Percentiles rank a stretch among this genome's conserved stretches.
Conservation (phyloP, 2,888 invertebrate species). For the Cataglyphis altisquamis region DNA sequence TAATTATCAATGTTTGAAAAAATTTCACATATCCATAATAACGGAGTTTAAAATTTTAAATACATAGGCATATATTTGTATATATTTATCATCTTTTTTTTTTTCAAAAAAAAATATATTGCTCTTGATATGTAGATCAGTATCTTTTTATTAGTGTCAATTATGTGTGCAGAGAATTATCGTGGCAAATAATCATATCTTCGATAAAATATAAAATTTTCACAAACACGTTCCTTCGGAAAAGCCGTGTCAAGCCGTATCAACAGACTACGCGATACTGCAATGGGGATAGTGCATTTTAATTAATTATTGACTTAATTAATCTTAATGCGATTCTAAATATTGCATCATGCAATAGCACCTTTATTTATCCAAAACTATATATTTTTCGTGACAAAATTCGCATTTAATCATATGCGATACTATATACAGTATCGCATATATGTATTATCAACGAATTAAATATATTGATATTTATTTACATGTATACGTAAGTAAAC, state of each 20-base stretch:
- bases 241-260: too few relatives aligned
- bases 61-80: background rate
- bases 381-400: background rate
- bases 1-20: background rate
- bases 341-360: background rate
- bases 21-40: background rate
- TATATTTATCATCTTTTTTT: background rate
- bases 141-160: background rate
- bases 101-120: background rate
- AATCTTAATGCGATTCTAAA: background rate
- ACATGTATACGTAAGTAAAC: background rate
- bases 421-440: background rate
- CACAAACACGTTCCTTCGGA: background rate
- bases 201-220: background rate
- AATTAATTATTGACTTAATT: slow-evolving; percentile 10
- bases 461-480: background rate
- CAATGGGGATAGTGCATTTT: background rate
- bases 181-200: slow-evolving; percentile 18
- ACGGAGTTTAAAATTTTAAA: slow-evolving; percentile 16
- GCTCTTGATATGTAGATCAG: background rate
- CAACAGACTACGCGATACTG: too few relatives aligned
- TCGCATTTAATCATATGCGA: background rate
- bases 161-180: background rate
- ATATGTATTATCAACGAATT: background rate
- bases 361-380: background rate